Conservation (phyloP, 2,113 vertebrate genomes). For the Podarcis raffonei region DNA sequence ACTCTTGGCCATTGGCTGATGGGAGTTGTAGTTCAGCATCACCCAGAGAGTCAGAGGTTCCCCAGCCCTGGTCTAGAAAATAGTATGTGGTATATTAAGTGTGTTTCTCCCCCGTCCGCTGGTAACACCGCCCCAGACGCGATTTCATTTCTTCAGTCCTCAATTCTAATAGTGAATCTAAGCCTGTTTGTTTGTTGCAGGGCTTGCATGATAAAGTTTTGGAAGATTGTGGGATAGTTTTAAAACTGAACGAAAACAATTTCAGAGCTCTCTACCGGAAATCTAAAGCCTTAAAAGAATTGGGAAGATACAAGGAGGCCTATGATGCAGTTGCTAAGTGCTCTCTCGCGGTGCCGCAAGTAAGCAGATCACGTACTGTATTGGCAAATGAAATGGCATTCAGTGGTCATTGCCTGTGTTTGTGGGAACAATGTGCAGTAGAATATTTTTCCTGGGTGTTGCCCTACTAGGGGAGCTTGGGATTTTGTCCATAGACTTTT, state of each 20-base stretch:
- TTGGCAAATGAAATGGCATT: neutral
- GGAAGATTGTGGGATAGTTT: constrained; percentile 88
- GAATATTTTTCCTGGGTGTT: neutral
- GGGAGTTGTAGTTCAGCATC: too few relatives aligned
- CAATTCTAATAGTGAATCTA: neutral
- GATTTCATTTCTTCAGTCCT: neutral
- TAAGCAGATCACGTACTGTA: constrained; percentile 58
- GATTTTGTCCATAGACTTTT: neutral
- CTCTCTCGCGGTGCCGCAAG: constrained; percentile 92
- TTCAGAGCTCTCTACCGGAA: constrained; percentile 92
- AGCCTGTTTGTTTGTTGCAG: constrained; percentile 61
- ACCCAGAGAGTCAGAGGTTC: neutral
- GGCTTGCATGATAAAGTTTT: constrained; percentile 87
- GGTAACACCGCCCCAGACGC: too few relatives aligned
- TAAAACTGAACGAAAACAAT: constrained; percentile 88
- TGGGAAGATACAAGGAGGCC: constrained; percentile 89
- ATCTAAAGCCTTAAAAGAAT: constrained; percentile 87
- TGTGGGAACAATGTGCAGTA: neutral
- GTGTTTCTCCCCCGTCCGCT: too few relatives aligned
- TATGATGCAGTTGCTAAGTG: constrained; percentile 96
- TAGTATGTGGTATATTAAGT: too few relatives aligned
- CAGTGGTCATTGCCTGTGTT: neutral
- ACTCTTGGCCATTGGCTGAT: too few relatives aligned
- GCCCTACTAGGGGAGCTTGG: neutral
- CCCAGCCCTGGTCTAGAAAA: neutral